Evolutionary conservation across 2,113 vertebrate genomes (phyloP).

Genomic region (Geothlypis trichas): DNA sequence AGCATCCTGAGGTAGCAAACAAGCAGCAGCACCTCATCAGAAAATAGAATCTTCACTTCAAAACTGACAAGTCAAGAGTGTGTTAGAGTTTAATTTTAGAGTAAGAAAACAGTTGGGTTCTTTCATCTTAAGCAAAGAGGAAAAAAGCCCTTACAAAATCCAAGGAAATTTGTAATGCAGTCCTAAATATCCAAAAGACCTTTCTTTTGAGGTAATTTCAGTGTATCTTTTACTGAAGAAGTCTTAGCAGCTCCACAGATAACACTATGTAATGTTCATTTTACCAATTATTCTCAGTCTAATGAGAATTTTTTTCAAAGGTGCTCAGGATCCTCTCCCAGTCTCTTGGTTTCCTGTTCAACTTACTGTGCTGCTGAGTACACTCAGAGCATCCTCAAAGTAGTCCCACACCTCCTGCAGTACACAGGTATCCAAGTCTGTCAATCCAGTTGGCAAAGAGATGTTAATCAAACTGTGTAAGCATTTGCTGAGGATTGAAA

Average conservation of each 20-base stretch:
- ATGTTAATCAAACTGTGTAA: conserved; percentile 87
- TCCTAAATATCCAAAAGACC: background rate
- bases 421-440: conserved; percentile 74
- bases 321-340: background rate
- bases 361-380: conserved; percentile 84
- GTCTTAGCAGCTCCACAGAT: background rate
- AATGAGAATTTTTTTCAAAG: background rate
- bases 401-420: conserved; percentile 85
- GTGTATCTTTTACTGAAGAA: background rate
- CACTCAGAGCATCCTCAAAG: conserved; percentile 85
- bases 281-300: background rate
- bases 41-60: background rate
- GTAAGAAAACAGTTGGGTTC: background rate
- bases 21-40: background rate
- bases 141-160: background rate
- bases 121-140: background rate
- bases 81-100: background rate
- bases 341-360: background rate
- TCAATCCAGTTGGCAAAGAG: conserved; percentile 78
- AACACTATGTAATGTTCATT: background rate
- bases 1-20: conserved; percentile 51
- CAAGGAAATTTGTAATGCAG: background rate
- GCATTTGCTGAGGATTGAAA: conserved; percentile 80
- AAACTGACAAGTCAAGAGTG: background rate
- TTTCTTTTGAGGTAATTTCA: background rate